Evolutionary conservation across 2,888 invertebrate species (phyloP), one percentile per base, ranked within the genome.

Genomic region (Stegophylla sp.): DNA sequence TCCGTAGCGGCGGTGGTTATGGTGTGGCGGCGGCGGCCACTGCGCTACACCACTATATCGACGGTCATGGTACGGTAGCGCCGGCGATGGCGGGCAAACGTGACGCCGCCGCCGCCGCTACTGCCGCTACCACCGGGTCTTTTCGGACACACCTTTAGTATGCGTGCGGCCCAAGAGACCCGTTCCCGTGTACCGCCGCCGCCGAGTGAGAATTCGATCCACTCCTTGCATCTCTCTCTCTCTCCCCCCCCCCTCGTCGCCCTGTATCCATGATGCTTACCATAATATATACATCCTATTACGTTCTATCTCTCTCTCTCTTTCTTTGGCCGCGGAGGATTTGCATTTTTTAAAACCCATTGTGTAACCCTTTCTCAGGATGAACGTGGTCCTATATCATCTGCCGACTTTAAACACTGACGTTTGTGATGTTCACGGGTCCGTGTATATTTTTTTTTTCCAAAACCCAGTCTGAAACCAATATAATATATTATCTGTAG

Each of bases 111-210:
- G 59, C 3, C 56, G 12, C 23, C 26, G 59, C 41, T 1, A 34
- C 34, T n/a, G 51, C 72, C 45, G 61, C n/a, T 73, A 51, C 74
- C 64, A n/a, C n/a, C n/a, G n/a, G 23, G 56, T 69, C 53, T 61
- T 77, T 61, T 59, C 69, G 77, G 77, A 77, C 77, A 77, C 77
- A 77, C 77, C 77, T 69, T 76, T 67, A 34, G 66, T 23, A n/a
- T 5, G n/a, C 17, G 15, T 26, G 10, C 51, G 17, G 34, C 63
- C 34, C 3, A 13, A 9, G 34, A 48, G 15, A 20, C 20, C 45
- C 23, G 56, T 56, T 43, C 43, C n/a, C 26, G n/a, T 20, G 20
- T 20, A 20, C 34, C 9, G 17, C 10, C 20, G 4, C n/a, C 59
- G 3, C 56, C 2, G 15, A n/a, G 20, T 28, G 34, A 13, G 1